phyloP scores from a whole-genome alignment of 2,888 invertebrate genomes.

The Synanthedon formicaeformis region DNA sequence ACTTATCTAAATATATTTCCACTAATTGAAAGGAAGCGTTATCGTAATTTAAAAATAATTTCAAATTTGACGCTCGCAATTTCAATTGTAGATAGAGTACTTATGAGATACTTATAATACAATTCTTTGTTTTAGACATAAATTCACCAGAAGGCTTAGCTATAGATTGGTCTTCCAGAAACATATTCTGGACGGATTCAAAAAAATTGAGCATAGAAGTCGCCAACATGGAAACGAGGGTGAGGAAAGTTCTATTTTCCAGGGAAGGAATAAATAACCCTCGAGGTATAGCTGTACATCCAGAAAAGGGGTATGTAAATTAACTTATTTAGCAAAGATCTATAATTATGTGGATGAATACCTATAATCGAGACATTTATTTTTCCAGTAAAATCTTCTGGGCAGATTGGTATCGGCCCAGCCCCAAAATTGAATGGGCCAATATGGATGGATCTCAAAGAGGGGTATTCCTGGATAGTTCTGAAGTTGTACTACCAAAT shows the following conservation, averaged over 20 bases:
- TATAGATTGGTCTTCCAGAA: slow-evolving; percentile 92
- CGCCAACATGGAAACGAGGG: slow-evolving; percentile 83
- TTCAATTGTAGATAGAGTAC: neutral
- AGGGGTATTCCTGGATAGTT: slow-evolving; percentile 74
- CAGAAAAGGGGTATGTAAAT: slow-evolving; percentile 78
- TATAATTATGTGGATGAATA: too few relatives aligned
- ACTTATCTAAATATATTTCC: too few relatives aligned
- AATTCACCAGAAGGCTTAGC: slow-evolving; percentile 94
- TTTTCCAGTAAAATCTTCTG: slow-evolving; percentile 90
- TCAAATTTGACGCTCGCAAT: neutral
- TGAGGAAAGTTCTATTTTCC: slow-evolving; percentile 79
- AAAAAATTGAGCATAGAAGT: slow-evolving; percentile 89
- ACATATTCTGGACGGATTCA: slow-evolving; percentile 97
- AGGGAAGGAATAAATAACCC: slow-evolving; percentile 87
- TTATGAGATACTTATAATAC: too few relatives aligned
- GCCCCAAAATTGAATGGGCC: slow-evolving; percentile 94
- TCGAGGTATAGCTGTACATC: slow-evolving; percentile 94
- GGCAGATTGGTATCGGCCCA: slow-evolving; percentile 94
- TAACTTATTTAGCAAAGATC: neutral
- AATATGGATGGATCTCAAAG: slow-evolving; percentile 92
- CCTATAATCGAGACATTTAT: neutral
- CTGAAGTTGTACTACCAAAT: slow-evolving; percentile 87
- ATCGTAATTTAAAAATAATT: neutral
- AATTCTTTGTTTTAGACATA: slow-evolving; percentile 70
- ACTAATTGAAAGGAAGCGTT: too few relatives aligned